Percentiles rank a stretch among this genome's conserved stretches.
Evolutionary conservation across 2,888 invertebrate genomes (phyloP).

Genomic region (Eupithecia centaureata): DNA sequence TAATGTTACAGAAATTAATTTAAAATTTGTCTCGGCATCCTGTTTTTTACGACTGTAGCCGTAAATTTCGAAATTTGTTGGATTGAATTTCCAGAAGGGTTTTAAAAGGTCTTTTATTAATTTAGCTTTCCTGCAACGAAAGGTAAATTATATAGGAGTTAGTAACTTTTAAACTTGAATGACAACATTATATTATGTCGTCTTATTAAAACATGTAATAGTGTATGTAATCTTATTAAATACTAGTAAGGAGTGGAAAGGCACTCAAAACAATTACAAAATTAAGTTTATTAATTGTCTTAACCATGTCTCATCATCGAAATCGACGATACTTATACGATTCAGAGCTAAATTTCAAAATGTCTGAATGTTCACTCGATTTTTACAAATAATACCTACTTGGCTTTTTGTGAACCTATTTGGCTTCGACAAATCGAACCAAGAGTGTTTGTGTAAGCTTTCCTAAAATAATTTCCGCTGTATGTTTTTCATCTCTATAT

Average conservation of each 20-base stretch:
- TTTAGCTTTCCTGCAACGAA: not conserved
- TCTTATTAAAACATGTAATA: no score
- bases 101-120: slow-evolving; percentile 13
- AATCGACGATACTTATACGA: no score
- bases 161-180: no score
- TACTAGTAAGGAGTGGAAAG: no score
- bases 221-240: no score
- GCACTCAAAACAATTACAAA: no score
- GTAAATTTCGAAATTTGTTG: slow-evolving; percentile 6
- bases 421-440: slow-evolving; percentile 3
- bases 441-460: not conserved
- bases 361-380: no score
- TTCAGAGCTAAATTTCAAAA: no score
- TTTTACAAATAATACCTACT: no score
- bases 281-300: no score
- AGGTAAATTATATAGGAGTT: not conserved
- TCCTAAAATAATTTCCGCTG: not conserved
- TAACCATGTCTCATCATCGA: no score
- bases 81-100: slow-evolving; percentile 3
- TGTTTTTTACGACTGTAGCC: slow-evolving; percentile 21
- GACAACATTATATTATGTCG: no score
- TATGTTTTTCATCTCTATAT: not conserved
- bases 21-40: slow-evolving; percentile 23
- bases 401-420: not conserved
- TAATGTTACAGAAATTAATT: slow-evolving; percentile 46